Percentiles rank a stretch among this genome's conserved stretches.
Evolutionary conservation across 2,888 invertebrate species (phyloP).

Genomic region (Melipona beecheii): DNA sequence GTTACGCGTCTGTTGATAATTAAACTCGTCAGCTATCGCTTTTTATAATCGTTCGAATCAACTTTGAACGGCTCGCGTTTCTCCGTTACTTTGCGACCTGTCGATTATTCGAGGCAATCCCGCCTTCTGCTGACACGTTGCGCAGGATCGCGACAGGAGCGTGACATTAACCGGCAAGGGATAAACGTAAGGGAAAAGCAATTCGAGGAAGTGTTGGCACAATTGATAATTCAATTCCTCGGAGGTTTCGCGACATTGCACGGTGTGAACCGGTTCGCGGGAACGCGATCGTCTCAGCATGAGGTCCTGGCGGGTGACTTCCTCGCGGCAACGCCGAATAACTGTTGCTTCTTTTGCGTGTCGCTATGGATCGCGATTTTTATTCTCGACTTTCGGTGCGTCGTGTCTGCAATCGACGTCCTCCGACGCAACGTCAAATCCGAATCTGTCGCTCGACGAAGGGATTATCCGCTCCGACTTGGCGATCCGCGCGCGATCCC

Average conservation of each 20-base stretch:
- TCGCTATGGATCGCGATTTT: slow-evolving; percentile 20
- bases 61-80: not conserved
- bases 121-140: no score
- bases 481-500: not conserved
- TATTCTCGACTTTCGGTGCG: slow-evolving; percentile 39
- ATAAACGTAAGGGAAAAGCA: not conserved
- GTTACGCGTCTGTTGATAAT: slow-evolving; percentile 42
- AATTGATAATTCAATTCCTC: slow-evolving; percentile 67
- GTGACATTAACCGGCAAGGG: not conserved
- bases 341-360: slow-evolving; percentile 54
- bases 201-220: not conserved
- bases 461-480: not conserved
- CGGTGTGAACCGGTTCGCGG: slow-evolving; percentile 61
- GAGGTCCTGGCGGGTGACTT: slow-evolving; percentile 65
- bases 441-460: not conserved
- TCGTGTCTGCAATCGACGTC: not conserved
- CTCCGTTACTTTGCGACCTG: not conserved
- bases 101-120: not conserved
- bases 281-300: slow-evolving; percentile 67
- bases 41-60: slow-evolving; percentile 10
- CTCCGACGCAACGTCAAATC: not conserved
- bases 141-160: not conserved
- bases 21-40: slow-evolving; percentile 47
- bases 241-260: slow-evolving; percentile 36
- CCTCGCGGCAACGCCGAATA: slow-evolving; percentile 60